These are phyloP conservation scores for Drosophila bipectinata DNA, from an alignment of 1,140 invertebrate species.

Conservation along the genomic window DNA sequence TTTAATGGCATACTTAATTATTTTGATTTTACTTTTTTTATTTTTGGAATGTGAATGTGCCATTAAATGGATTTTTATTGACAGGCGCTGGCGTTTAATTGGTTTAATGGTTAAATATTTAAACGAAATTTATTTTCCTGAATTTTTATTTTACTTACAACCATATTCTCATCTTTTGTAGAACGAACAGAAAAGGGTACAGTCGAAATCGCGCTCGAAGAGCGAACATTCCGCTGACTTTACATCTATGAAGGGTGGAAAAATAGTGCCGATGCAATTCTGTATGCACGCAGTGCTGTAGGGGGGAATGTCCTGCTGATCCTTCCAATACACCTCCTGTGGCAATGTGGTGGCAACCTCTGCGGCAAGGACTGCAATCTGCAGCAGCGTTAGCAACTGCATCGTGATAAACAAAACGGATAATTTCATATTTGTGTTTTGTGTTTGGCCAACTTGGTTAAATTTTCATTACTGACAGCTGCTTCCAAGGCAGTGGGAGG, in stretches of 20 bases:
- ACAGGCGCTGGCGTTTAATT: background rate
- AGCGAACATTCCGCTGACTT: slow-evolving; percentile 5
- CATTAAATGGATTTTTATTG: slow-evolving; percentile 26
- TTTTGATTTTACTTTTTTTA: slow-evolving; percentile 8
- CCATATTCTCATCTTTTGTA: background rate
- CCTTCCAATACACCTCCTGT: background rate
- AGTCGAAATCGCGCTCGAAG: slow-evolving; percentile 30
- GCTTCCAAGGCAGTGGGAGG: slow-evolving; percentile 6
- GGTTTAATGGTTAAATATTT: slow-evolving; percentile 18
- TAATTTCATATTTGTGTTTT: slow-evolving; percentile 69
- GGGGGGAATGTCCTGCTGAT: background rate
- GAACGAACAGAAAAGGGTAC: slow-evolving; percentile 39
- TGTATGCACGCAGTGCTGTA: background rate
- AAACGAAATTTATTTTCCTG: background rate
- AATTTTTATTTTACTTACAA: slow-evolving; percentile 1
- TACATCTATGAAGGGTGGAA: background rate
- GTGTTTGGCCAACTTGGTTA: slow-evolving; percentile 43
- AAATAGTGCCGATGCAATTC: slow-evolving; percentile 1
- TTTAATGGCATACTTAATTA: slow-evolving; percentile 72
- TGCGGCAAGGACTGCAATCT: slow-evolving; percentile 18
- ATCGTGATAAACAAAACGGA: slow-evolving; percentile 48
- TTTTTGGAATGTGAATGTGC: slow-evolving; percentile 5
- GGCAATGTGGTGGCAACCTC: background rate
- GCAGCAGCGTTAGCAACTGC: slow-evolving; percentile 22
- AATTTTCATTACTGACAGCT: slow-evolving; percentile 68